Evolutionary conservation across 2,113 vertebrate genomes (phyloP), one percentile per base, ranked within the genome.

Genomic region (Pitta sordida): DNA sequence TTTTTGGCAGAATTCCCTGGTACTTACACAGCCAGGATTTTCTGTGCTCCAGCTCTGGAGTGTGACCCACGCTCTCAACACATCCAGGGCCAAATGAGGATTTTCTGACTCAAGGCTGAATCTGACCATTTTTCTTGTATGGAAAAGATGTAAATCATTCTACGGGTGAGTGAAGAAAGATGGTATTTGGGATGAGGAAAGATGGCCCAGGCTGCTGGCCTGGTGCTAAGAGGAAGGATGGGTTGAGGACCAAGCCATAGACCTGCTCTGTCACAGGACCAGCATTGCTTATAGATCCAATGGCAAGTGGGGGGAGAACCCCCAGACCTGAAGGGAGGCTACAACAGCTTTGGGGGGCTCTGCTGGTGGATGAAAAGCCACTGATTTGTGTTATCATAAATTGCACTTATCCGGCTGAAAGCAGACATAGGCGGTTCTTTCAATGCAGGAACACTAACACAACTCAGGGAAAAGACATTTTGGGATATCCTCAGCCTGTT

Each of bases 1-100:
- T 73, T 86, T 69, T 73, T 90, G 93, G 90, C 88, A 79, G 49
- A 86, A 59, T 80, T 93, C 92, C 63, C 43, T 77, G 48, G 49
- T 90, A 23, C 29, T 91, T 85, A 37, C 39, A 79, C n/a, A 80
- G 62, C 53, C 63, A 60, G 48, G 91, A 46, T 79, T 71, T 87
- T 79, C 70, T 75, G 82, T 59, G 44, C n/a, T 89, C 32, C 74
- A 70, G 84, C 65, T 93, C 70, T 82, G 75, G 11, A 80, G 49
- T 68, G 30, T 75, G 52, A 90, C 70, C 78, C 67, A 58, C 0
- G 4, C 51, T 89, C 48, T 60, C 55, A 85, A 55, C 15, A 39
- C n/a, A 83, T 32, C 34, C 32, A 69, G 85, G 51, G 56, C 53
- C 69, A 83, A 65, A 80, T 1, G 24, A 70, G 43, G 39, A 65